These are phyloP conservation scores for Drosophila novamexicana DNA, from an alignment of 1,140 invertebrate genomes.

Conservation along the genomic window DNA sequence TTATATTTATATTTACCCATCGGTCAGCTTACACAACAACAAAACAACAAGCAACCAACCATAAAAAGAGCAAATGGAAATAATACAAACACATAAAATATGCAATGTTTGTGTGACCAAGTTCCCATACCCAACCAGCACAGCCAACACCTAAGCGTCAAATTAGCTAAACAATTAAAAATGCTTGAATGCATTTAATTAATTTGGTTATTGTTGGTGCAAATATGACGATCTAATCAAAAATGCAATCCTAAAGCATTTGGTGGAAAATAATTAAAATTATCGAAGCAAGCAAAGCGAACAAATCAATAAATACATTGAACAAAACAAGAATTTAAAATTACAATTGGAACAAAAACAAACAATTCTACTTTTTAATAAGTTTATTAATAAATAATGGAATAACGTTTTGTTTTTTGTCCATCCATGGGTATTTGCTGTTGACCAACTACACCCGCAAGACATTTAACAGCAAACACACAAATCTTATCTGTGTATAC, in stretches of 20 bases:
- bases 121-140: background rate
- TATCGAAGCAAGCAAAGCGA: constrained; percentile 49
- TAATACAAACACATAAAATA: constrained; percentile 61
- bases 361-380: constrained; percentile 54
- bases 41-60: constrained; percentile 35
- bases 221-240: constrained; percentile 74
- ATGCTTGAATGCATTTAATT: constrained; percentile 83
- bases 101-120: constrained; percentile 48
- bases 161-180: constrained; percentile 81
- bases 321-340: constrained; percentile 33
- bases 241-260: constrained; percentile 69
- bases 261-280: constrained; percentile 73
- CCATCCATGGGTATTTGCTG: too few species aligned
- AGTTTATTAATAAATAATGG: constrained; percentile 69
- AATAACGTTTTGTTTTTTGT: too few species aligned
- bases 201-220: constrained; percentile 70
- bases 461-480: too few species aligned
- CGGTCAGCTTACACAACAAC: constrained; percentile 11
- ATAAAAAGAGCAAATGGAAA: constrained; percentile 18
- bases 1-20: constrained; percentile 6
- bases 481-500: too few species aligned
- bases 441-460: too few species aligned
- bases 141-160: constrained; percentile 40
- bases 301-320: constrained; percentile 47
- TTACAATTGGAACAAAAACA: constrained; percentile 41